A percentile compares a stretch with the other conserved stretches of the same genome.
phyloP scores from a whole-genome alignment of 2,797 vertebrate species.

The Myiotriccus ornatus region DNA sequence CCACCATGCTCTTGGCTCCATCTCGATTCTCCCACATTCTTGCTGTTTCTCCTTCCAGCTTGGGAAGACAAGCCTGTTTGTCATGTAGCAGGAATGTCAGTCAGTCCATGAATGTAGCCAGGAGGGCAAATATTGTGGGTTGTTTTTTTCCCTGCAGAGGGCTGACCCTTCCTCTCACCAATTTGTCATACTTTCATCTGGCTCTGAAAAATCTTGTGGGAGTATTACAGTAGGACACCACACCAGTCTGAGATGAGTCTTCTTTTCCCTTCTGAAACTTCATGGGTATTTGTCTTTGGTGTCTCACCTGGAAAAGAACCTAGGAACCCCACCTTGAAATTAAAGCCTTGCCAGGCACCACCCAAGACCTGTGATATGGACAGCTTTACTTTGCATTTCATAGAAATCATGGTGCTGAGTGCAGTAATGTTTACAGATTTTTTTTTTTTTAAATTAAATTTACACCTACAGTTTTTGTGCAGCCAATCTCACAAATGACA shows the following conservation, averaged over 20 bases:
- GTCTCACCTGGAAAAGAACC: not conserved
- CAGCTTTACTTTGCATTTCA: not conserved
- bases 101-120: not conserved
- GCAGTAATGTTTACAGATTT: not conserved
- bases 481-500: not conserved
- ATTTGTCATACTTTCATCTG: not conserved
- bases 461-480: not conserved
- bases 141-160: not conserved
- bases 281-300: not conserved
- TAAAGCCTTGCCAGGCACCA: not conserved
- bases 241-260: not conserved
- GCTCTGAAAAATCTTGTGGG: not conserved
- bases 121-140: not conserved
- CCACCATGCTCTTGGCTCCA: not conserved
- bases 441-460: not conserved
- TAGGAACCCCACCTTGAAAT: not conserved
- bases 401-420: not conserved
- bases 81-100: slow-evolving; percentile 27
- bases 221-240: not conserved
- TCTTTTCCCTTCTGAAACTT: not conserved
- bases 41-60: not conserved
- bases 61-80: not conserved
- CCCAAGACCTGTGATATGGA: not conserved
- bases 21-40: not conserved
- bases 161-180: not conserved